Base-by-base conservation (phyloP, 92 coral and sea anemone genomes). In the Chrysogorgia sp. region DNA sequence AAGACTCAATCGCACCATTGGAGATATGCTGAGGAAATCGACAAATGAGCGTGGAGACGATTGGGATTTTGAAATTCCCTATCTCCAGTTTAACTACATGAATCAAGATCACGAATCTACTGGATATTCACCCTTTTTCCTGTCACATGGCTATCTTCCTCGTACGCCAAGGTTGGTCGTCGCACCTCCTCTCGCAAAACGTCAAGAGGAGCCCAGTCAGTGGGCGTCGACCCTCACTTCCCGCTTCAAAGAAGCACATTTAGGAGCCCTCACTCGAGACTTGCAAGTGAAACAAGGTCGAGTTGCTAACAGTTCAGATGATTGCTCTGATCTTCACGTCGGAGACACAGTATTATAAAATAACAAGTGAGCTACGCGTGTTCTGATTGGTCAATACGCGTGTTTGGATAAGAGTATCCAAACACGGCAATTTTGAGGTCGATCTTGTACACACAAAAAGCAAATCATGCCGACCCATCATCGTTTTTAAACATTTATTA, bases 91-190 rank as follows among this genome's bases (percentile, higher is more conserved):
- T 37, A 37, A 5, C 56, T 48, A 76, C 80, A 65, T 41, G 74
- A 75, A n/a, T n/a, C n/a, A 15, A n/a, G 43, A 37, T 12, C 12
- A 37, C 43, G 43, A 37, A 37, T 12, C 43, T 37, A 37, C 43
- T 37, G 43, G 43, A 5, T 37, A 65, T 64, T 86, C 86, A 43
- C 89, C 86, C 20, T 86, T 86, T 34, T 86, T 61, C 63, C 60
- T 85, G 26, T 10, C 60, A 0, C 37, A 80, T 28, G 85, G 85
- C 1, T 63, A 56, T 10, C 21, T n/a, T 20, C 31, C 77, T 15
- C 78, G 62, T 20, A 83, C 82, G 5, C 74, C 58, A 21, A 37
- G 81, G 58, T 53, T 77, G 34, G 64, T 58, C 70, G 74, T 77
- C 29, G 66, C 83, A 21, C 84, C 84, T 15, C 15, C 20, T 71